These are phyloP conservation scores for Caenorhabditis briggsae DNA, from an alignment of 1,140 invertebrate species.

Conservation along the genomic window DNA sequence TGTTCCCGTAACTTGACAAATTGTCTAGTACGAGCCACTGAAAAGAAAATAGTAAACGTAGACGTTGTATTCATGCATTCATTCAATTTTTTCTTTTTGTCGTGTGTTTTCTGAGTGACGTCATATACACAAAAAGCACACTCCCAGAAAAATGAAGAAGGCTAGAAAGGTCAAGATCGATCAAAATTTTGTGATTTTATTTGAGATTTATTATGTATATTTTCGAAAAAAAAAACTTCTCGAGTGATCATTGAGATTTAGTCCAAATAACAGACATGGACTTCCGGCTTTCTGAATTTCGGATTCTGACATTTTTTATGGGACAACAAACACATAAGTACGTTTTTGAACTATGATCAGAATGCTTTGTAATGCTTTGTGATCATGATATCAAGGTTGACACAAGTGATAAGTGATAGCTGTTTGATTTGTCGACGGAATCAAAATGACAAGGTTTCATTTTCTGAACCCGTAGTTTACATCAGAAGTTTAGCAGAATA, in stretches of 20 bases:
- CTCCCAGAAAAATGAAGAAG: neutral
- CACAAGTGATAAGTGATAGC: neutral
- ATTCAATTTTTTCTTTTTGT: neutral
- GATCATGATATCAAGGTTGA: slow-evolving; percentile 9
- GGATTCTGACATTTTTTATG: neutral
- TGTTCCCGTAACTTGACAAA: neutral
- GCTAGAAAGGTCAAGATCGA: slow-evolving; percentile 15
- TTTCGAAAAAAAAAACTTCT: neutral
- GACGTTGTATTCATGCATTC: slow-evolving; percentile 3
- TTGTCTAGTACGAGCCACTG: neutral
- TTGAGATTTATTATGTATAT: neutral
- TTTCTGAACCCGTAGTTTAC: neutral
- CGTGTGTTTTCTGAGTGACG: neutral
- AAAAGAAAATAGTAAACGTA: neutral
- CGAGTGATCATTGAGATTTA: neutral
- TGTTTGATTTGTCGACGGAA: slow-evolving; percentile 18
- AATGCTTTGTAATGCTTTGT: neutral
- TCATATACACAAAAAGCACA: neutral
- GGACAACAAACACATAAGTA: neutral
- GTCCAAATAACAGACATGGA: neutral
- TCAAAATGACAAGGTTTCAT: slow-evolving; percentile 2
- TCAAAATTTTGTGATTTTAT: neutral
- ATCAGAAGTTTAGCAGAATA: too few relatives aligned
- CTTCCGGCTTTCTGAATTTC: neutral
- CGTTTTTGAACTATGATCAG: slow-evolving; percentile 9